Percentiles rank a stretch among this genome's conserved stretches.
These are phyloP conservation scores for Tinamus guttatus DNA, from an alignment of 2,113 vertebrate genomes.

Conservation along the genomic window DNA sequence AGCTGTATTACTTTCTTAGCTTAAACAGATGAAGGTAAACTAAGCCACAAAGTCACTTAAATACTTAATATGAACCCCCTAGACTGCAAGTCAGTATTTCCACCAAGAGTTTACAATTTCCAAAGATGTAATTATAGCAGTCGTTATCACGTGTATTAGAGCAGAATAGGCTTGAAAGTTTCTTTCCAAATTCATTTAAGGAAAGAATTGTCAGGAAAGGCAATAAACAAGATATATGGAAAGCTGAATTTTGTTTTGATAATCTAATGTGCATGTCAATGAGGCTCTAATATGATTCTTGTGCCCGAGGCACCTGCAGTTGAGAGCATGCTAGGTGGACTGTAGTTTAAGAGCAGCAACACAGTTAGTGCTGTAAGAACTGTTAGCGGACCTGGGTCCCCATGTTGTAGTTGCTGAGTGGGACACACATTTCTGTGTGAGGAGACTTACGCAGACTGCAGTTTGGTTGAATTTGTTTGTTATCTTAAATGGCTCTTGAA, in stretches of 20 bases:
- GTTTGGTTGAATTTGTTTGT: neutral
- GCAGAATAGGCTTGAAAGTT: neutral
- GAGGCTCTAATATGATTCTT: neutral
- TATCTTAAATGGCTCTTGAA: neutral
- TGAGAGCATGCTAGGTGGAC: neutral
- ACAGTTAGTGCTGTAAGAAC: neutral
- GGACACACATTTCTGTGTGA: rapidly evolving
- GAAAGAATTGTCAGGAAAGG: neutral
- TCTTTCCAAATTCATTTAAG: neutral
- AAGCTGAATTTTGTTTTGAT: neutral
- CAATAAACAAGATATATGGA: neutral
- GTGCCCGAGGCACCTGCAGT: neutral
- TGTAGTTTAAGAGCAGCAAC: neutral
- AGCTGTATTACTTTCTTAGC: neutral
- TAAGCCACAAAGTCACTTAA: neutral
- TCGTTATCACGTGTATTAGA: neutral
- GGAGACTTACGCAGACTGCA: neutral
- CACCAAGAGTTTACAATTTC: neutral
- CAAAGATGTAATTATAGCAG: neutral
- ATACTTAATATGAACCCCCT: neutral
- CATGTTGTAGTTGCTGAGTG: neutral
- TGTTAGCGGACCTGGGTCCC: neutral
- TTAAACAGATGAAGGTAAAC: neutral
- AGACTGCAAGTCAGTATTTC: neutral
- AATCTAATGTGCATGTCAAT: neutral